These are phyloP conservation scores for Eupeodes luniger DNA, from an alignment of 2,888 invertebrate species.

Conservation along the genomic window DNA sequence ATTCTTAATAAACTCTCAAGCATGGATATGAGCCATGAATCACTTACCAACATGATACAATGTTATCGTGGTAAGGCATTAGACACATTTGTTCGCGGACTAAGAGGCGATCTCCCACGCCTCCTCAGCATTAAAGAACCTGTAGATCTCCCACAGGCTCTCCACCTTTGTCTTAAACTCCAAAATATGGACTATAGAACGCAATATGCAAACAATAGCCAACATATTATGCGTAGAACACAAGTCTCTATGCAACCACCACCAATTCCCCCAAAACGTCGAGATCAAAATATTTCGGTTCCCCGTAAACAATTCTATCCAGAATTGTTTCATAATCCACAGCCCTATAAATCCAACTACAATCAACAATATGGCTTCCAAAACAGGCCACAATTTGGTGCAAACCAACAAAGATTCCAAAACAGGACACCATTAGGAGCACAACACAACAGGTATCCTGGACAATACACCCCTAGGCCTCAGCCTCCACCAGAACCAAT, in stretches of 20 bases:
- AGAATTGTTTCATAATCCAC: not conserved
- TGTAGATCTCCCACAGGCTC: not conserved
- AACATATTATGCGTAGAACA: not conserved
- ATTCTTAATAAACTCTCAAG: constrained; percentile 12
- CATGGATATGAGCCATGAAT: constrained; percentile 45
- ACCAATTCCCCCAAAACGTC: not conserved
- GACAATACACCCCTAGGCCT: not conserved
- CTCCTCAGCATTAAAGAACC: not conserved
- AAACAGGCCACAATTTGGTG: not conserved
- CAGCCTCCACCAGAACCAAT: not conserved
- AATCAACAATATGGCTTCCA: not conserved
- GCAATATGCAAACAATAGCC: not conserved
- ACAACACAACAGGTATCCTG: not conserved
- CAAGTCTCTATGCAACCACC: not conserved
- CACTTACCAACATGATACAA: not conserved
- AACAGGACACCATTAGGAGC: not conserved
- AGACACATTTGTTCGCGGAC: not conserved
- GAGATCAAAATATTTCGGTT: not conserved
- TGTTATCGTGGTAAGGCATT: not conserved
- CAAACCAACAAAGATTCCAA: not conserved
- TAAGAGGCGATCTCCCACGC: not conserved
- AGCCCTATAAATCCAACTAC: not conserved
- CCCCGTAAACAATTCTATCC: not conserved
- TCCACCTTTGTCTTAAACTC: not conserved
- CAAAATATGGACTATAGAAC: not conserved